Conservation (phyloP, 2,797 vertebrate species). For the Sylvilagus floridanus region DNA sequence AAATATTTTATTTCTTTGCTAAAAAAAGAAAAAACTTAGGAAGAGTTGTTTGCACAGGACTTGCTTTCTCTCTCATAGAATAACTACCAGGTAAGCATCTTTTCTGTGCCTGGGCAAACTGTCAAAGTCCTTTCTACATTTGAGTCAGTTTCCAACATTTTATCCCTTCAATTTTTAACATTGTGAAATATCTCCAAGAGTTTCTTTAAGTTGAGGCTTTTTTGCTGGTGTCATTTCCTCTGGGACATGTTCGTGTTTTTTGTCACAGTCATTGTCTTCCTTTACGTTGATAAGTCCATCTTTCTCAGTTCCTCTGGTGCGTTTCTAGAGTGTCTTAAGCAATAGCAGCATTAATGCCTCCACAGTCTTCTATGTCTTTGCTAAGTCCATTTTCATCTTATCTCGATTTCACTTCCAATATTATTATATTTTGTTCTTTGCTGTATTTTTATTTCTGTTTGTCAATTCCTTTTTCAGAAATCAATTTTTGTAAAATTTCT, state of each 20-base stretch:
- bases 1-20: conserved; percentile 29
- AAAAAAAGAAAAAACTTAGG: neutral
- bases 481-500: conserved; percentile 20
- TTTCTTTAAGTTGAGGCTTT: neutral
- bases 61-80: neutral
- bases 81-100: neutral
- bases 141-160: conserved; percentile 26
- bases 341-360: neutral
- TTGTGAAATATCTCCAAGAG: conserved; percentile 62
- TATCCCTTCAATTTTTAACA: neutral
- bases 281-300: neutral
- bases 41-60: neutral
- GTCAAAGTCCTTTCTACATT: neutral
- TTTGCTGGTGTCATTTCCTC: neutral
- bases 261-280: neutral
- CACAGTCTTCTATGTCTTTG: neutral
- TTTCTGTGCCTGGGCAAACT: conserved; percentile 2
- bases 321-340: neutral
- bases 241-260: conserved; percentile 8
- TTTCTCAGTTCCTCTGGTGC: neutral
- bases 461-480: neutral
- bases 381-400: neutral
- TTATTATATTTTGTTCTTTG: neutral
- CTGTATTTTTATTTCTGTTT: neutral
- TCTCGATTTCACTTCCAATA: neutral